Evolutionary conservation across 2,797 vertebrate genomes (phyloP).

Genomic region (Sebastes wilsoni): DNA sequence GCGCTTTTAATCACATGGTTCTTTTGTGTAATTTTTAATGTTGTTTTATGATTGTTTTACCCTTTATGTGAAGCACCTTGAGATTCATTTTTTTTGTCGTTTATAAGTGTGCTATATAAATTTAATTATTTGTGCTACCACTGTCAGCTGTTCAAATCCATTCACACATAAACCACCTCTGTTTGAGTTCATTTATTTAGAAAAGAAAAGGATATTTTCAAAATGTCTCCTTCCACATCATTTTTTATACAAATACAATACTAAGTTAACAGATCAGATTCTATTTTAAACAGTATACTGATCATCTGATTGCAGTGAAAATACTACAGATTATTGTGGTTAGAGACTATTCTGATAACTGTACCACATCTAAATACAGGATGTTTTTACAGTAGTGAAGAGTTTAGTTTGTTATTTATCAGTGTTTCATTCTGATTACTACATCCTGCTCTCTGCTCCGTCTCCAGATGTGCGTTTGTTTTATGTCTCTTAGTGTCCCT

Average conservation of each 20-base stretch:
- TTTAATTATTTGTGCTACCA: too few relatives aligned
- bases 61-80: too few relatives aligned
- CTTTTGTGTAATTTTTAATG: too few relatives aligned
- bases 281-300: neutral
- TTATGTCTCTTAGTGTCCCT: conserved; percentile 33
- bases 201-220: neutral
- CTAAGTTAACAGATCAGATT: neutral
- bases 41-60: too few relatives aligned
- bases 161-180: neutral
- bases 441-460: neutral
- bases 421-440: neutral
- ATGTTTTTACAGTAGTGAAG: neutral
- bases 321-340: neutral
- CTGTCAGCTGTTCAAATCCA: neutral
- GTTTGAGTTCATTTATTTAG: conserved; percentile 1
- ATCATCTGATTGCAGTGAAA: neutral
- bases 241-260: neutral
- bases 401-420: neutral
- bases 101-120: too few relatives aligned
- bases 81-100: too few relatives aligned
- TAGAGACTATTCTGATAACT: neutral
- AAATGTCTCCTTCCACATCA: neutral
- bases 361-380: too few relatives aligned
- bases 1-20: too few relatives aligned
- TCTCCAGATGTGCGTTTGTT: conserved; percentile 1